Base-by-base conservation (phyloP, 2,797 vertebrate species). In the Coregonus sp. region DNA sequence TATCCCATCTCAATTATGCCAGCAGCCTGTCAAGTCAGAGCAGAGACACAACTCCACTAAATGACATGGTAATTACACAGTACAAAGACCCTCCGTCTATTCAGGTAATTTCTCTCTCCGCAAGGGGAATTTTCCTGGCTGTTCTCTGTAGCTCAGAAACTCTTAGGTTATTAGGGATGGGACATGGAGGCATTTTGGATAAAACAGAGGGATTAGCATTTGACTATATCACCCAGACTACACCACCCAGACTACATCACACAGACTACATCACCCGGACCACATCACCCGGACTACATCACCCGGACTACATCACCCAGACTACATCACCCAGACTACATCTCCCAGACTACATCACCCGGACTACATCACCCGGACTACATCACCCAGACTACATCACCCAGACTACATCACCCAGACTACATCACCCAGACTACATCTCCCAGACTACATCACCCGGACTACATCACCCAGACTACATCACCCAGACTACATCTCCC, bases 11-110 rank as follows among this genome's bases (percentile, higher is more conserved):
- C 20, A 4, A 25, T 70, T 47, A 70, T 76, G 47, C 15, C 51
- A 68, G 0, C 71, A 54, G 50, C 73, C 75, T 63, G 33, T 40
- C 80, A 20, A 75, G 69, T 75, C 70, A 74, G 61, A 31, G 56
- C 29, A 78, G 50, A 75, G 76, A 69, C 67, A 82, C 61, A 54
- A 70, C 61, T 68, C 70, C 59, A 74, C 54, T 5, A 5, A 71
- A 51, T 84, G 78, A 86, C 80, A 77, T 74, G 76, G 82, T 83
- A 80, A 89, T 87, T 81, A 89, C 82, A 75, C 71, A 6, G 69
- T 73, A 50, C 52, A 66, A 75, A 5, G 29, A 40, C 71, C 75
- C 66, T 72, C 72, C 74, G 29, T 33, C 70, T 75, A 76, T 76
- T 37, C 78, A 78, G 82, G 85, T 87, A 73, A 74, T 76, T 77